These are phyloP conservation scores for Platerodrilus igneus DNA, from an alignment of 2,888 invertebrate species.

Conservation along the genomic window DNA sequence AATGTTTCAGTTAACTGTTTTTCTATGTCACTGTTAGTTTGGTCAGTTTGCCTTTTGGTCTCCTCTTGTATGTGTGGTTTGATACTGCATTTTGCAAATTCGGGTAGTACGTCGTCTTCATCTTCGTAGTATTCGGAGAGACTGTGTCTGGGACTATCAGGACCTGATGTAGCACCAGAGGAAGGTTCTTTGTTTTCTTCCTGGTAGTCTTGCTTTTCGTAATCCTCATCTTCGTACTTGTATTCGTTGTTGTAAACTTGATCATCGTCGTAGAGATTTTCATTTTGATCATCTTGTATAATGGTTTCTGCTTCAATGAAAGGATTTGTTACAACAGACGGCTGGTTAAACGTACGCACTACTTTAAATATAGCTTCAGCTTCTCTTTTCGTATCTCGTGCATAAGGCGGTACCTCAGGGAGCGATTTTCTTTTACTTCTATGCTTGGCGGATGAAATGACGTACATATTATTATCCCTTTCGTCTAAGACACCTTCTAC, in stretches of 20 bases:
- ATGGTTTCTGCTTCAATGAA: slow-evolving; percentile 1
- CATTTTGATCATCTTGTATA: too few relatives aligned
- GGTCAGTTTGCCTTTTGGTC: not conserved
- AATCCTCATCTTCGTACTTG: slow-evolving; percentile 11
- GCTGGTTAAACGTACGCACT: too few relatives aligned
- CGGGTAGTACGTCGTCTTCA: slow-evolving; percentile 57
- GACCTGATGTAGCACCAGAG: slow-evolving; percentile 84
- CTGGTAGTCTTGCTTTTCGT: slow-evolving; percentile 12
- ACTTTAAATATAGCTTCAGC: slow-evolving; percentile 44
- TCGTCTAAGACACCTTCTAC: slow-evolving; percentile 45
- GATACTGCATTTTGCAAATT: slow-evolving; percentile 42
- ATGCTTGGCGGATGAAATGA: slow-evolving; percentile 42
- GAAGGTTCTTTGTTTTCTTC: slow-evolving; percentile 58
- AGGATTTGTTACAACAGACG: too few relatives aligned
- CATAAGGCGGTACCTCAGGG: too few relatives aligned
- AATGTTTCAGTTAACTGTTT: not conserved
- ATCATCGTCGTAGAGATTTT: too few relatives aligned
- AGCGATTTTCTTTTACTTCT: slow-evolving; percentile 34
- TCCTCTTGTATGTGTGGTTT: slow-evolving; percentile 39
- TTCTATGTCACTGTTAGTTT: slow-evolving; percentile 5
- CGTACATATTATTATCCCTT: slow-evolving; percentile 43
- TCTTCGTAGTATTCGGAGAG: slow-evolving; percentile 66
- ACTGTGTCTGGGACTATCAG: slow-evolving; percentile 76
- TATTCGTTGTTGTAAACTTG: not conserved
- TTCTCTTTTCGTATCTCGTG: too few relatives aligned